A percentile compares a stretch with the other conserved stretches of the same genome.
These are phyloP conservation scores for Candidula unifasciata DNA, from an alignment of 2,888 invertebrate genomes.

Conservation along the genomic window DNA sequence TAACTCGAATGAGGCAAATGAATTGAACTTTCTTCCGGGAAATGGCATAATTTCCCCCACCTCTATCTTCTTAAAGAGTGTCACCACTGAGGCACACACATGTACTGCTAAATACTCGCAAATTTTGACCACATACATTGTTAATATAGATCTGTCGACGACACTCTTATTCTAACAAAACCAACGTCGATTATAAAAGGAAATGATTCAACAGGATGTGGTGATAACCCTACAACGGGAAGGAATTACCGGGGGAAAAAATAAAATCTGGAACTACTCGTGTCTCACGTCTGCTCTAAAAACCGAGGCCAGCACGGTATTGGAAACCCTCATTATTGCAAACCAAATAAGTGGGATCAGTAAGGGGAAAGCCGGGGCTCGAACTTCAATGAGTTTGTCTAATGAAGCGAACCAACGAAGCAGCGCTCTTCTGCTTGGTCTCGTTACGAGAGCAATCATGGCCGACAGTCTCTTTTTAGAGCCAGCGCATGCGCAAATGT, in stretches of 20 bases:
- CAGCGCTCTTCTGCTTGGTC: slow-evolving; percentile 47
- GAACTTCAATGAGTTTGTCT: slow-evolving; percentile 49
- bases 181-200: no score
- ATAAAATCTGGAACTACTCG: not conserved
- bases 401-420: slow-evolving; percentile 50
- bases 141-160: no score
- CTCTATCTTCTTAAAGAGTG: slow-evolving; percentile 17
- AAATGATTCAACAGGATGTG: no score
- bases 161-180: no score
- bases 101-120: not conserved
- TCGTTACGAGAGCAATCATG: slow-evolving; percentile 51
- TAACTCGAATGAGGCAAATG: not conserved
- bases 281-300: not conserved
- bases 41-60: slow-evolving; percentile 32
- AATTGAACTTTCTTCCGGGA: slow-evolving; percentile 3
- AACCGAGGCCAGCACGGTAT: slow-evolving; percentile 31
- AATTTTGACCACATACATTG: not conserved
- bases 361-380: slow-evolving; percentile 31
- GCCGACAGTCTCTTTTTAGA: slow-evolving; percentile 50
- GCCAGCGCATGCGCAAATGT: slow-evolving; percentile 52
- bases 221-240: no score
- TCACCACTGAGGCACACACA: not conserved
- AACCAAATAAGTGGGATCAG: slow-evolving; percentile 52
- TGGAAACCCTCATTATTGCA: slow-evolving; percentile 46
- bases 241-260: no score